Conservation (phyloP, 2,888 invertebrate genomes). For the Mylabris sibirica region DNA sequence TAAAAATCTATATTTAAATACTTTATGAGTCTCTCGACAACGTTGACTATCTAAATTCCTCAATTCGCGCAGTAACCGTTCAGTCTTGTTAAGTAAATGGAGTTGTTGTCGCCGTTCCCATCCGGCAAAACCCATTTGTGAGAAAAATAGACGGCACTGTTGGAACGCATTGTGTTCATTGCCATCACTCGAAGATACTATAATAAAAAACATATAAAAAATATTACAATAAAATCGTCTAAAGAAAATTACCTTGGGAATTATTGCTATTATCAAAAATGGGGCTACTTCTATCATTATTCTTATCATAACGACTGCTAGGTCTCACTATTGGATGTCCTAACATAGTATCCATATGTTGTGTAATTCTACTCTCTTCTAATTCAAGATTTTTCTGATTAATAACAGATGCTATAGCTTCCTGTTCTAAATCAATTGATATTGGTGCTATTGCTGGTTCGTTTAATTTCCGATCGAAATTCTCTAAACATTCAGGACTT, state of each 20-base stretch:
- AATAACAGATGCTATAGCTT: constrained; percentile 84
- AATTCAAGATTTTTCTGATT: constrained; percentile 86
- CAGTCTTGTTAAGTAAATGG: constrained; percentile 86
- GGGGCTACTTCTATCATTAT: constrained; percentile 34
- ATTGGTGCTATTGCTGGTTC: constrained; percentile 80
- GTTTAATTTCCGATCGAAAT: constrained; percentile 75
- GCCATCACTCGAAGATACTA: constrained; percentile 26
- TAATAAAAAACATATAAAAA: constrained; percentile 9
- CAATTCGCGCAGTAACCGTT: constrained; percentile 87
- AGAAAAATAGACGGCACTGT: constrained; percentile 86
- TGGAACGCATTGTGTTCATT: constrained; percentile 70
- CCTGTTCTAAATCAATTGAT: constrained; percentile 79
- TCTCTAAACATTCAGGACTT: constrained; percentile 85
- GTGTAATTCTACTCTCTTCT: constrained; percentile 65
- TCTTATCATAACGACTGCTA: constrained; percentile 44
- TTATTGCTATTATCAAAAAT: constrained; percentile 29
- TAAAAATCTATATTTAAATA: constrained; percentile 30
- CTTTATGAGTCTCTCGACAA: constrained; percentile 92
- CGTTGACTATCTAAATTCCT: constrained; percentile 91
- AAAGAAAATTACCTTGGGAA: constrained; percentile 36
- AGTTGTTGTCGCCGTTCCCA: constrained; percentile 88
- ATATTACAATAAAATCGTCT: background rate
- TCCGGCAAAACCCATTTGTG: constrained; percentile 88
- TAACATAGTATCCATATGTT: constrained; percentile 53
- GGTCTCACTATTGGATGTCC: constrained; percentile 54